Evolutionary conservation across 1,140 invertebrate genomes (phyloP).

Genomic region (Trichomalopsis sarcophagae): DNA sequence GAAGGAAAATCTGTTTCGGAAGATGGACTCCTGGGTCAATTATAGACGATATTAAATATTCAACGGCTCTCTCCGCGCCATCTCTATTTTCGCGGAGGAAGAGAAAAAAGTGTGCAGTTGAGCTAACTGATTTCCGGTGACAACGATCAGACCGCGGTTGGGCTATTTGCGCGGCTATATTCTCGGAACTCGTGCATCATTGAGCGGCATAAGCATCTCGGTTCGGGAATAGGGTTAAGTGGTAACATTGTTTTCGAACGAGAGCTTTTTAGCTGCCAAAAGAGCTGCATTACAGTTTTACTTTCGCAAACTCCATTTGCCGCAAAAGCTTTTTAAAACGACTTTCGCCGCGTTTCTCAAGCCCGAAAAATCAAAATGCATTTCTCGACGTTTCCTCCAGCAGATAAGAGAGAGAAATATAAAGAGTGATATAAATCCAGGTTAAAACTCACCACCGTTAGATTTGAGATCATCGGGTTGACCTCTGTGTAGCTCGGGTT

Average conservation of each 20-base stretch:
- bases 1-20: too few species aligned
- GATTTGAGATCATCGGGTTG: slow-evolving; percentile 79
- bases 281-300: not conserved
- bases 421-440: too few species aligned
- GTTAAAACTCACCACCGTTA: slow-evolving; percentile 79
- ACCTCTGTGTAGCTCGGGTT: slow-evolving; percentile 82
- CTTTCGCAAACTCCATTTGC: not conserved
- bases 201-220: not conserved
- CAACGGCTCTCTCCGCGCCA: too few species aligned
- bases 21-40: too few species aligned
- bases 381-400: too few species aligned
- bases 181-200: not conserved
- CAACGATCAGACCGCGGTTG: not conserved
- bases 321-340: not conserved
- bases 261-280: slow-evolving; percentile 3
- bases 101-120: not conserved
- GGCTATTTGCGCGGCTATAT: not conserved
- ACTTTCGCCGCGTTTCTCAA: not conserved
- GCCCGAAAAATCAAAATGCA: too few species aligned
- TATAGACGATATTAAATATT: too few species aligned
- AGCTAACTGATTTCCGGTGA: not conserved
- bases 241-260: not conserved
- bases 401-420: too few species aligned
- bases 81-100: not conserved
- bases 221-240: not conserved